Evolutionary conservation across 2,797 vertebrate genomes (phyloP).

Genomic region (Bufotes viridis): DNA sequence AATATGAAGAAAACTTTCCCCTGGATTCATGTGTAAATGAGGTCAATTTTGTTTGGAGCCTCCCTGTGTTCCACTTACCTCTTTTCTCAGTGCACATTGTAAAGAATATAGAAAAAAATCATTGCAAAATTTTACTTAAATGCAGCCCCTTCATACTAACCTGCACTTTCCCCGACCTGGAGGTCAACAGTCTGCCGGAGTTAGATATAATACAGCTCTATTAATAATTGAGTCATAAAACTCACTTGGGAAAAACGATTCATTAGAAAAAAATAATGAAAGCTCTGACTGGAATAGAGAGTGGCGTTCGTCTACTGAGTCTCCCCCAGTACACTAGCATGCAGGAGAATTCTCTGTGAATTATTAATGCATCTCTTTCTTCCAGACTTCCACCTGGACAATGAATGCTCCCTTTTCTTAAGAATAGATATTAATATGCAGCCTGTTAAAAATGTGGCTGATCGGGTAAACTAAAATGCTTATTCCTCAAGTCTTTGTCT

Average conservation of each 20-base stretch:
- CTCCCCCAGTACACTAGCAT: constrained; percentile 18
- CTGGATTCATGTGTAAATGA: constrained; percentile 53
- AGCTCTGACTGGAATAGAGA: constrained; percentile 34
- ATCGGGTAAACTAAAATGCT: neutral
- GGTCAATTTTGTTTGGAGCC: constrained; percentile 27
- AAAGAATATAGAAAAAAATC: constrained; percentile 23
- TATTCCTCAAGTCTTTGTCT: neutral
- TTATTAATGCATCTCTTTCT: constrained; percentile 49
- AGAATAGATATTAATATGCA: constrained; percentile 25
- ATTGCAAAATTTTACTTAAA: constrained; percentile 53
- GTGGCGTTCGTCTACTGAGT: neutral
- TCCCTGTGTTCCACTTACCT: constrained; percentile 42
- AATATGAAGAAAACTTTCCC: constrained; percentile 30
- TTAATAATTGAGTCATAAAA: constrained; percentile 62
- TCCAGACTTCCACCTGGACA: constrained; percentile 3
- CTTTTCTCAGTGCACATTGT: constrained; percentile 25
- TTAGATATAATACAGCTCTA: constrained; percentile 50
- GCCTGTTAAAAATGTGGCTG: neutral
- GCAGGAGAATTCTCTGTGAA: constrained; percentile 39
- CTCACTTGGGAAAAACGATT: constrained; percentile 59
- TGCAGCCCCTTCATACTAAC: constrained; percentile 49
- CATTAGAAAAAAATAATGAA: constrained; percentile 59
- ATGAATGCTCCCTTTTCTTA: constrained; percentile 35
- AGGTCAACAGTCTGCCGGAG: constrained; percentile 49
- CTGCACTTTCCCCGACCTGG: constrained; percentile 44